phyloP scores from a whole-genome alignment of 2,888 invertebrate species.

The Leptogaster cylindrica region DNA sequence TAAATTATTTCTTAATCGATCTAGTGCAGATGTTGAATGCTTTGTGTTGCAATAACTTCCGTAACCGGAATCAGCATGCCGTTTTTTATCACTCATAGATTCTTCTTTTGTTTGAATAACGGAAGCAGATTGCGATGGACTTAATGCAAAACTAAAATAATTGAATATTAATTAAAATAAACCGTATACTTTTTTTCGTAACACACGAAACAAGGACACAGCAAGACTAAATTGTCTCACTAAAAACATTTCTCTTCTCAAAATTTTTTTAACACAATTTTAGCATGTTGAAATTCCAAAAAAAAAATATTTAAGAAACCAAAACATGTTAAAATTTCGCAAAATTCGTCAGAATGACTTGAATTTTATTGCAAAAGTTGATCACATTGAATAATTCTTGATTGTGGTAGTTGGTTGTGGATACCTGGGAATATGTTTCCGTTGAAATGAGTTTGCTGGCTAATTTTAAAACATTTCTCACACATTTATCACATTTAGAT shows the following conservation, averaged over 20 bases:
- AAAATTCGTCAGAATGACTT: too few species aligned
- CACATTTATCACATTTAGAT: too few species aligned
- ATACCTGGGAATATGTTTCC: too few species aligned
- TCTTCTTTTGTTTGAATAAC: slow-evolving; percentile 26
- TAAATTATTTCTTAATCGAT: slow-evolving; percentile 60
- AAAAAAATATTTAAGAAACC: neutral
- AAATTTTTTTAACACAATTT: slow-evolving; percentile 6
- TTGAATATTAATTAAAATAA: slow-evolving; percentile 7
- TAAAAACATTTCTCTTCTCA: neutral
- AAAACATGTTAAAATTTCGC: too few species aligned
- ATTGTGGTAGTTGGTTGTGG: too few species aligned
- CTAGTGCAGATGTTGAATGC: slow-evolving; percentile 57
- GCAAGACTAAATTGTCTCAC: neutral
- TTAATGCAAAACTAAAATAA: slow-evolving; percentile 49
- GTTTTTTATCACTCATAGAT: slow-evolving; percentile 36
- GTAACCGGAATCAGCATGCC: slow-evolving; percentile 29
- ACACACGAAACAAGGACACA: neutral
- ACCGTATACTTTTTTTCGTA: neutral
- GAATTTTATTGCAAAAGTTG: too few species aligned
- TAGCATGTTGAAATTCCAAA: slow-evolving; percentile 23
- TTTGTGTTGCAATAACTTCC: slow-evolving; percentile 55
- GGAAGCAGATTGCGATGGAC: slow-evolving; percentile 50
- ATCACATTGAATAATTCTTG: too few species aligned
- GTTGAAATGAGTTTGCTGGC: too few species aligned
- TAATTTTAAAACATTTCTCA: too few species aligned